These are phyloP conservation scores for Vannuccia rotundouncinata DNA, from an alignment of 2,888 invertebrate genomes.

Conservation along the genomic window DNA sequence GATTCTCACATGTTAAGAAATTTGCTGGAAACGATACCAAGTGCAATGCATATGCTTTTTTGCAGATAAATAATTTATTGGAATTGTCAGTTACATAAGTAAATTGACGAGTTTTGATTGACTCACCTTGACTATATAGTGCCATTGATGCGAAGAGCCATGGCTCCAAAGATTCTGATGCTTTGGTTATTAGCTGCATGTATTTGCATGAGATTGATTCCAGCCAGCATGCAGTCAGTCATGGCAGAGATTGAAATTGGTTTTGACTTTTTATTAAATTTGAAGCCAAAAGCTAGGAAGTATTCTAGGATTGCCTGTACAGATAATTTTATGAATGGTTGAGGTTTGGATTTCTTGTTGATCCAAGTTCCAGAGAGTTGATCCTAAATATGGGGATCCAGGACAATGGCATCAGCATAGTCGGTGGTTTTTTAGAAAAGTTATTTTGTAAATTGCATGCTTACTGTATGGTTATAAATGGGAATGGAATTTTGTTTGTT, in stretches of 20 bases:
- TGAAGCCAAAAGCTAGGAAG: background rate
- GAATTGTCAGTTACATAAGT: constrained; percentile 44
- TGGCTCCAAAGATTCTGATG: constrained; percentile 45
- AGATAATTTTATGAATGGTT: background rate
- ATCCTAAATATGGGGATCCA: background rate
- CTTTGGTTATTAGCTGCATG: constrained; percentile 44
- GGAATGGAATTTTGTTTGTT: too few species aligned
- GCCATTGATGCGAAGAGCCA: constrained; percentile 42
- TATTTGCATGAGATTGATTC: constrained; percentile 42
- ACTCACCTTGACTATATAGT: constrained; percentile 16
- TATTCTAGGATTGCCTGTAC: background rate
- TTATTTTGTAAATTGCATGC: too few species aligned
- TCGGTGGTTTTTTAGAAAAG: too few species aligned
- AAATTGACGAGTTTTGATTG: constrained; percentile 43
- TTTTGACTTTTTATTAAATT: background rate
- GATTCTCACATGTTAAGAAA: too few species aligned
- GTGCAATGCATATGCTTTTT: constrained; percentile 43
- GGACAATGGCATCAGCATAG: background rate
- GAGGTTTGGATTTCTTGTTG: background rate
- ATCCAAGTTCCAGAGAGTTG: constrained; percentile 19
- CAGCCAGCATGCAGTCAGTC: constrained; percentile 41
- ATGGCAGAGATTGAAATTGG: constrained; percentile 36
- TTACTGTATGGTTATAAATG: too few species aligned
- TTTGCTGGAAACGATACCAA: constrained; percentile 42
- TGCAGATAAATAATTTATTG: constrained; percentile 44